Conservation (phyloP, 2,113 vertebrate genomes). For the Platichthys stellatus region DNA sequence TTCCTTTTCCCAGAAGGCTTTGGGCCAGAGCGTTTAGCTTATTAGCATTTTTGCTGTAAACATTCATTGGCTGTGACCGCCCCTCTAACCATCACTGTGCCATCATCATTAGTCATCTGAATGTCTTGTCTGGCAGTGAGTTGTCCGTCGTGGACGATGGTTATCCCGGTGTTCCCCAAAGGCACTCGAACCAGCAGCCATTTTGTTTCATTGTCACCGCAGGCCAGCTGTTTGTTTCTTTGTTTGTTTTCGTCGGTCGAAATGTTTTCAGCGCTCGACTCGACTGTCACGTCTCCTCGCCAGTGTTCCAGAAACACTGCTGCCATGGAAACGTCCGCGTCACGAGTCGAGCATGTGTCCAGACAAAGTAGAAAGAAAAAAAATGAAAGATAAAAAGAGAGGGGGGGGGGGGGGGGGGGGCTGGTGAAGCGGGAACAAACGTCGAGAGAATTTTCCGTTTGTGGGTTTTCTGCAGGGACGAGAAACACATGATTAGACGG, state of each 20-base stretch:
- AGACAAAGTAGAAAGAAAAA: conserved; percentile 10
- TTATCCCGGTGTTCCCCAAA: conserved; percentile 53
- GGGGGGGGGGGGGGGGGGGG: background rate
- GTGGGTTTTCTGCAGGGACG: conserved; percentile 60
- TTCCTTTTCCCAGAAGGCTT: conserved; percentile 51
- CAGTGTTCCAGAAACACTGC: conserved; percentile 46
- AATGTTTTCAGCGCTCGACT: conserved; percentile 51
- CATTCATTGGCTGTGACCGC: conserved; percentile 79
- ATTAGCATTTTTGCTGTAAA: conserved; percentile 82
- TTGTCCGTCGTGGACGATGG: conserved; percentile 49
- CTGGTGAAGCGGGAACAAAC: conserved; percentile 30
- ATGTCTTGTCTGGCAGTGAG: conserved; percentile 68
- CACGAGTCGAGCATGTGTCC: conserved; percentile 52
- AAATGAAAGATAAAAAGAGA: conserved; percentile 5
- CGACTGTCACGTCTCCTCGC: conserved; percentile 30
- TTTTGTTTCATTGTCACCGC: conserved; percentile 75
- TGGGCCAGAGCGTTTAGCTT: conserved; percentile 76
- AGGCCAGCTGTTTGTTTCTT: conserved; percentile 70
- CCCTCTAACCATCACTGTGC: conserved; percentile 66
- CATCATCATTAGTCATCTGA: conserved; percentile 68
- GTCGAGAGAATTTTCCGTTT: conserved; percentile 53
- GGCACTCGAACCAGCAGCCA: conserved; percentile 69
- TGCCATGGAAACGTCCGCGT: conserved; percentile 31
- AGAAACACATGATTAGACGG: conserved; percentile 43
- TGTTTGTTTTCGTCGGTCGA: conserved; percentile 25